phyloP scores from a whole-genome alignment of 2,888 invertebrate genomes.

The Elmis aenea region DNA sequence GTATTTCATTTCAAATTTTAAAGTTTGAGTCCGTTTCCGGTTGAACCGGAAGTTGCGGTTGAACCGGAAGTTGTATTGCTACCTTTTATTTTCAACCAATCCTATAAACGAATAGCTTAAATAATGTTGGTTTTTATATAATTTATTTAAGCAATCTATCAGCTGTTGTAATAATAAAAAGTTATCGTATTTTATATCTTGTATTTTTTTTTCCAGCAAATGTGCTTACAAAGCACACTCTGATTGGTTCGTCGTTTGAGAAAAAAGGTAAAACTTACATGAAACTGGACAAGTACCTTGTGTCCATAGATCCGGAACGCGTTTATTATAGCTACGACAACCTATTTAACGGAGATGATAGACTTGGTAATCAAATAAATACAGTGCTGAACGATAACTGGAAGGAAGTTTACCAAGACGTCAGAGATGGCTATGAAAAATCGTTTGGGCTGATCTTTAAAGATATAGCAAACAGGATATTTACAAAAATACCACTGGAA shows the following conservation, averaged over 20 bases:
- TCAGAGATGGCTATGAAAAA: constrained; percentile 61
- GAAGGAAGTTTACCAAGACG: constrained; percentile 38
- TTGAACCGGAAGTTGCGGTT: too few species aligned
- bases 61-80: too few species aligned
- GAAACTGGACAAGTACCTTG: constrained; percentile 58
- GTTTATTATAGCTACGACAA: constrained; percentile 62
- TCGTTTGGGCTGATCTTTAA: constrained; percentile 44
- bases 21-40: too few species aligned
- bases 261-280: constrained; percentile 61
- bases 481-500: constrained; percentile 9
- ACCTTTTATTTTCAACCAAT: too few species aligned
- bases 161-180: too few species aligned
- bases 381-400: constrained; percentile 44
- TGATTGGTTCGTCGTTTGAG: constrained; percentile 57
- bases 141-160: too few species aligned
- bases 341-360: constrained; percentile 48
- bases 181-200: too few species aligned
- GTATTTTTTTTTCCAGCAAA: constrained; percentile 48
- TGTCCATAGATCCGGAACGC: constrained; percentile 58
- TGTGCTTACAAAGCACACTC: constrained; percentile 58
- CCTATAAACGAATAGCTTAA: too few species aligned
- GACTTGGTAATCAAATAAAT: constrained; percentile 36
- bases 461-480: constrained; percentile 7
- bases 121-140: too few species aligned
- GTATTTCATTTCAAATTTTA: too few species aligned